Conservation (phyloP, 1,140 invertebrate genomes). For the Drosophila obscura region DNA sequence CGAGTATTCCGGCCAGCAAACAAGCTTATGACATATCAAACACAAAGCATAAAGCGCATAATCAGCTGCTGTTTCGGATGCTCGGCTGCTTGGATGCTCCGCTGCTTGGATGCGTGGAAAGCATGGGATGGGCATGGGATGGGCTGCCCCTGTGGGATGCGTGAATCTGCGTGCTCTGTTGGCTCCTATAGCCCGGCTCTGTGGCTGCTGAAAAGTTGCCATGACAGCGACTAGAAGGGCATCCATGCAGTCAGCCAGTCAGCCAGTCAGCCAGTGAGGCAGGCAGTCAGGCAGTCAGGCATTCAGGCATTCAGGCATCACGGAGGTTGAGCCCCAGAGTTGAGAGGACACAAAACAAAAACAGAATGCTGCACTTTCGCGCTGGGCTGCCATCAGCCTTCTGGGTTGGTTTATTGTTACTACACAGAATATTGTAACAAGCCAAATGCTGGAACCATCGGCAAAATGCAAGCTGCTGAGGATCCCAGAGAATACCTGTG, state of each 20-base stretch:
- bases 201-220: slow-evolving; percentile 27
- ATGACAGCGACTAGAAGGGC: slow-evolving; percentile 21
- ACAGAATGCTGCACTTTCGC: slow-evolving; percentile 8
- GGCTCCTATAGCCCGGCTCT: neutral
- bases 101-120: slow-evolving; percentile 4
- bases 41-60: slow-evolving; percentile 46
- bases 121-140: too few relatives aligned
- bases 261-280: too few relatives aligned
- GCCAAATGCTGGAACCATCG: too few relatives aligned
- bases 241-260: too few relatives aligned
- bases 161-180: too few relatives aligned
- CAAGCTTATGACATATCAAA: slow-evolving; percentile 50
- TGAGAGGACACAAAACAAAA: slow-evolving; percentile 1
- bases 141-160: too few relatives aligned
- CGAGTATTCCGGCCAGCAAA: slow-evolving; percentile 24
- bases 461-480: too few relatives aligned
- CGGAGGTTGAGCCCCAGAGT: neutral
- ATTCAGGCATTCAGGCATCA: too few relatives aligned
- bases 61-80: slow-evolving; percentile 33
- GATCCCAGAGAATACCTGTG: too few relatives aligned
- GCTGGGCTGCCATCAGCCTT: neutral
- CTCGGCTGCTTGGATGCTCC: neutral
- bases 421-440: too few relatives aligned
- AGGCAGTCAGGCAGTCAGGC: too few relatives aligned
- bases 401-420: too few relatives aligned